Evolutionary conservation across 2,888 invertebrate genomes (phyloP), one percentile per base, ranked within the genome.

Genomic region (Dynastes grantii): DNA sequence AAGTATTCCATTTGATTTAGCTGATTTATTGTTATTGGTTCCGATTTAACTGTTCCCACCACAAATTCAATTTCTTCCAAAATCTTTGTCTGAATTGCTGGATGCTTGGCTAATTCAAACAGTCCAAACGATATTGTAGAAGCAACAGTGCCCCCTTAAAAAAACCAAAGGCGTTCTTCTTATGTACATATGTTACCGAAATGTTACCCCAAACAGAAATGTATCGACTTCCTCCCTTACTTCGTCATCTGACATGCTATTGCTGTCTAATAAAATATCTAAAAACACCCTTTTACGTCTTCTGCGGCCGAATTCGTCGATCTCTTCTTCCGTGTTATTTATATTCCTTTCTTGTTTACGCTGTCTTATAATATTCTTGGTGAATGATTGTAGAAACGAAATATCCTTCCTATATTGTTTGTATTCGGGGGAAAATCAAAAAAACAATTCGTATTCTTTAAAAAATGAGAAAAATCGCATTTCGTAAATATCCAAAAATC

Each of bases 151-250:
- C n/a, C n/a, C n/a, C n/a, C n/a, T n/a, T n/a, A n/a, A n/a, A n/a
- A n/a, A n/a, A n/a, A n/a, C n/a, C n/a, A n/a, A n/a, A n/a, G n/a
- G 8, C 11, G 45, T 45, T 45, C 8, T 2, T 2, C 45, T 45
- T 11, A 45, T 11, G 11, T 11, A 45, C 2, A 8, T 45, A 45
- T 11, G 22, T 22, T 22, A 45, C 2, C 2, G 8, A 45, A 45
- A 49, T 32, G 61, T 87, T 87, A 93, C 93, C 92, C 85, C 92
- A 92, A 80, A 93, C 92, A 81, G 55, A 58, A 82, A 82, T 49
- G 92, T 90, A 85, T 93, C 93, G 84, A 94, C 87, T 78, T 88
- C 90, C 49, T 88, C 89, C 32, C 87, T 83, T 0, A 87, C 87
- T 78, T 87, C 83, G 22, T 82, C 55, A 58, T 81, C 79, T 2